Evolutionary conservation across 2,888 invertebrate species (phyloP).

Genomic region (Cremastobaeus sp.): DNA sequence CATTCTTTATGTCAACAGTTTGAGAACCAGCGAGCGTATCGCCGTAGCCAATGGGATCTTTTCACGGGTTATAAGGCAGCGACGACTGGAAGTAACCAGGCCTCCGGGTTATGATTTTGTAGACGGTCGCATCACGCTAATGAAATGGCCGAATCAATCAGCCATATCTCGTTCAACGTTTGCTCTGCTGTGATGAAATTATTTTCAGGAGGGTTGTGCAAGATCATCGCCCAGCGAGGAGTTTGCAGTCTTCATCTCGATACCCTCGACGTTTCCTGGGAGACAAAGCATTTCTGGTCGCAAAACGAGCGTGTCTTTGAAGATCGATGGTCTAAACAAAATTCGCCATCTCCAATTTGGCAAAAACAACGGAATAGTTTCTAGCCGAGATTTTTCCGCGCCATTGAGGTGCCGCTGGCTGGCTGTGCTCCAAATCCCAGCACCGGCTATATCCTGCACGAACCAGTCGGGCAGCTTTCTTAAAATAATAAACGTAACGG

Average conservation of each 20-base stretch:
- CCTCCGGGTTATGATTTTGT: conserved; percentile 12
- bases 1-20: conserved; percentile 58
- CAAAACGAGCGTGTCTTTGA: too few species aligned
- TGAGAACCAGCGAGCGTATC: conserved; percentile 32
- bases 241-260: too few species aligned
- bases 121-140: conserved; percentile 18
- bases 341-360: too few species aligned
- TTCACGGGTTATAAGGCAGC: conserved; percentile 10
- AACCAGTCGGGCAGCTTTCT: conserved; percentile 64
- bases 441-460: too few species aligned
- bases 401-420: conserved; percentile 68
- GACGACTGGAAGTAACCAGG: conserved; percentile 10
- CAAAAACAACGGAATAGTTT: too few species aligned
- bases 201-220: too few species aligned
- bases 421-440: conserved; percentile 76
- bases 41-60: conserved; percentile 22
- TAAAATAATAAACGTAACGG: conserved; percentile 70
- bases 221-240: too few species aligned
- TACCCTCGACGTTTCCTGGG: too few species aligned
- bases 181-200: conserved; percentile 10
- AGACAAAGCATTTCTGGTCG: too few species aligned
- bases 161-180: background rate
- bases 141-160: conserved; percentile 21
- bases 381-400: conserved; percentile 72
- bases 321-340: too few species aligned